Evolutionary conservation across 2,113 vertebrate genomes (phyloP), one percentile per base, ranked within the genome.

Genomic region (zebrafish (Danio rerio)): DNA sequence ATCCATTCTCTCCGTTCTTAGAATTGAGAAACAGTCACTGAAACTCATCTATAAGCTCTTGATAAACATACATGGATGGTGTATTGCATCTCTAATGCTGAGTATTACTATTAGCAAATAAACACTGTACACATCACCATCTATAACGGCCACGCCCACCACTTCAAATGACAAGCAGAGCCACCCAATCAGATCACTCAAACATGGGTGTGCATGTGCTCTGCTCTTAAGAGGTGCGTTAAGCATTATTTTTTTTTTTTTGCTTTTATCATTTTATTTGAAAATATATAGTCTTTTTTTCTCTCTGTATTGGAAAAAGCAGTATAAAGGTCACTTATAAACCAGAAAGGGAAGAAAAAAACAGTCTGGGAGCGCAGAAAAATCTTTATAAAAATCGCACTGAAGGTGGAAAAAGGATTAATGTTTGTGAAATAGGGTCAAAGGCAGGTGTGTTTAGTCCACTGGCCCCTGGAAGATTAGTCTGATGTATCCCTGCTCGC

Each of bases 381-480:
- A 68, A 43, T 8, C 6, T 18, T 61, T 53, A 42, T 52, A 31
- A 31, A n/a, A 31, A 31, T 31, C 31, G 31, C 31, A 31, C 31
- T 31, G 31, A 31, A 31, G 31, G 31, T 31, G 31, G 31, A 31
- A 31, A 31, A 31, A 31, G 31, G 31, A 31, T 31, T 31, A 52
- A 15, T 15, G 47, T 49, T 62, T 63, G 58, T 66, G 18, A 66
- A 52, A 16, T 53, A 15, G 20, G 49, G 31, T 53, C 84, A 74
- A 74, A 80, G 83, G 88, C 84, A 77, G 86, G 75, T 86, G 87
- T 87, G 5, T 6, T 86, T 96, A 99, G 93, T 99, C 98, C 40
- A 99, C 94, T 76, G 98, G 98, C 86, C 97, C 98, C 92, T 99
- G 98, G 93, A 99, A 99, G 92, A 99, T 99, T 88, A 99, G 98